phyloP scores from a whole-genome alignment of 2,888 invertebrate species.

The Drosophila limbata region DNA sequence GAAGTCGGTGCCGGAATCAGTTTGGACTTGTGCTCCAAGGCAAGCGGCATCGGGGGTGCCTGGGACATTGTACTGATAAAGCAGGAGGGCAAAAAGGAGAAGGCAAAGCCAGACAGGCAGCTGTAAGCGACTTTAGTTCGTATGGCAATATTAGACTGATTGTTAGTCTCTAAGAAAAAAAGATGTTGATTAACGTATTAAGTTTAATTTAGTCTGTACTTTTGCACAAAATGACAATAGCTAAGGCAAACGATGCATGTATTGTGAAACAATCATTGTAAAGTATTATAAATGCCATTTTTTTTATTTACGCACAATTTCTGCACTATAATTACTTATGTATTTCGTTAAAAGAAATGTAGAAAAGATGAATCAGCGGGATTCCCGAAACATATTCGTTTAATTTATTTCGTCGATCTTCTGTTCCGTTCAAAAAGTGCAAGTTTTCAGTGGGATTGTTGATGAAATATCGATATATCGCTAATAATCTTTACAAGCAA shows the following conservation, averaged over 20 bases:
- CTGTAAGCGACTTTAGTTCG: conserved; percentile 41
- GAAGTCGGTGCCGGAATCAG: conserved; percentile 86
- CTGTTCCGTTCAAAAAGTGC: no score
- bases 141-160: conserved; percentile 58
- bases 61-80: conserved; percentile 70
- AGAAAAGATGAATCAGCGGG: not conserved
- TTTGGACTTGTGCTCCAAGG: conserved; percentile 88
- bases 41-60: conserved; percentile 72
- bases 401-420: not conserved
- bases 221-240: conserved; percentile 22
- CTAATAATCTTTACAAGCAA: no score
- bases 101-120: conserved; percentile 46
- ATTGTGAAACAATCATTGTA: not conserved
- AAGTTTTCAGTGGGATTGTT: no score
- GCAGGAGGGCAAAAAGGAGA: conserved; percentile 13
- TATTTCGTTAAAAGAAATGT: not conserved
- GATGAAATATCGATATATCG: no score
- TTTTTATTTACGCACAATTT: not conserved
- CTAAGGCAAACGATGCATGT: not conserved
- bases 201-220: conserved; percentile 67
- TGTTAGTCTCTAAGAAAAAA: conserved; percentile 54
- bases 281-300: no score
- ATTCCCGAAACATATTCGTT: not conserved
- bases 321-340: not conserved
- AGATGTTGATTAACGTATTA: no score